Conservation (phyloP, 1,140 invertebrate genomes). For the Chlorops oryzae region DNA sequence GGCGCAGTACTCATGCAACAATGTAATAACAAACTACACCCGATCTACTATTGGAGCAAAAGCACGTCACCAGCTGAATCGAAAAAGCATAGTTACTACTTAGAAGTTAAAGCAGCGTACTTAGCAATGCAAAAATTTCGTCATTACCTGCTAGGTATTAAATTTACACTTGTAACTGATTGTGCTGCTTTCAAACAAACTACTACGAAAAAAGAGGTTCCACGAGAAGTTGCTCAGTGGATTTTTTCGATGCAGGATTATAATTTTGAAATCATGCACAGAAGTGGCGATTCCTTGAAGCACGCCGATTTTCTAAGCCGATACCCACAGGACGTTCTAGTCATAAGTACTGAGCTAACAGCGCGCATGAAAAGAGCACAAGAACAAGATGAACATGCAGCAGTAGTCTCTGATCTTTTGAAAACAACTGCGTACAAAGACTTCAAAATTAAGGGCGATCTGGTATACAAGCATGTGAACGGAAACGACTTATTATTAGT, state of each 20-base stretch:
- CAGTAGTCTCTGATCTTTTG: not conserved
- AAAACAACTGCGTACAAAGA: not conserved
- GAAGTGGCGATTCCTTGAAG: too few species aligned
- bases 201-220: constrained; percentile 29
- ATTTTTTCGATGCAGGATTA: too few species aligned
- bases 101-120: constrained; percentile 26
- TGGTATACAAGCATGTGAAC: constrained; percentile 2
- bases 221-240: constrained; percentile 25
- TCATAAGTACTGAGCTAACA: constrained; percentile 5
- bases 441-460: not conserved
- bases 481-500: constrained; percentile 4
- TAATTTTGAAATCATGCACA: too few species aligned
- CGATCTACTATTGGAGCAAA: constrained; percentile 26
- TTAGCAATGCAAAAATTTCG: constrained; percentile 23
- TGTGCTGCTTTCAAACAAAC: constrained; percentile 37
- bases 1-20: constrained; percentile 23
- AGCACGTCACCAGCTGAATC: constrained; percentile 38
- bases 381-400: constrained; percentile 1
- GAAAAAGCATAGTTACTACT: constrained; percentile 37
- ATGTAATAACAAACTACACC: constrained; percentile 10
- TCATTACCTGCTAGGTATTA: constrained; percentile 16
- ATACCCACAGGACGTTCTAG: constrained; percentile 24
- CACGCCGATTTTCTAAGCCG: constrained; percentile 47
- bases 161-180: constrained; percentile 20
- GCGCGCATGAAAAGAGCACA: not conserved